Evolutionary conservation across 2,113 vertebrate genomes (phyloP).

Genomic region (Trichechus manatus): DNA sequence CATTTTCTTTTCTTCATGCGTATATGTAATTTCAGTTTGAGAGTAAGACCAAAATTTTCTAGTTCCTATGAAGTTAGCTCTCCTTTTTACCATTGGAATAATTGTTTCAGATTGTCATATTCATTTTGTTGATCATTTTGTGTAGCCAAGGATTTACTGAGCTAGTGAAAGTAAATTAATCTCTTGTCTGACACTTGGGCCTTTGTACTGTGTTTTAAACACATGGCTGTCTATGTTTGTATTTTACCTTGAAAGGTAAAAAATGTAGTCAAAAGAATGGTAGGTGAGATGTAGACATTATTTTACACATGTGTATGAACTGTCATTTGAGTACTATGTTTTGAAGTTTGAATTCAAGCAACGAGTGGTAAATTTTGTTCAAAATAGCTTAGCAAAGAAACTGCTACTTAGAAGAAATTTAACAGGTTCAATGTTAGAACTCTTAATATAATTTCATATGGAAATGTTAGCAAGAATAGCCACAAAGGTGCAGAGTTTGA

Average conservation of each 20-base stretch:
- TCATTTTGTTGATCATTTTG: background rate
- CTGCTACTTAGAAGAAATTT: background rate
- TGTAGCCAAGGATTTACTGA: background rate
- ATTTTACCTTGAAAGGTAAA: background rate
- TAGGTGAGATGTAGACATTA: background rate
- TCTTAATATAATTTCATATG: constrained; percentile 8
- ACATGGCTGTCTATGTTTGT: background rate
- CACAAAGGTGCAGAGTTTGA: background rate
- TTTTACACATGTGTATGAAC: background rate
- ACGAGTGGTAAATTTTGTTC: background rate
- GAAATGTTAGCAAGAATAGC: background rate
- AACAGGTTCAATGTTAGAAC: background rate
- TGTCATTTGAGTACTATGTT: background rate
- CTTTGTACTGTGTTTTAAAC: background rate
- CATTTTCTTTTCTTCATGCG: background rate
- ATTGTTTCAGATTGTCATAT: constrained; percentile 13
- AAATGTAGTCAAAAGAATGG: background rate
- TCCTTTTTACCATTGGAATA: background rate
- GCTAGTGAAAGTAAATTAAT: constrained; percentile 14
- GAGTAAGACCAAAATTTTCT: background rate
- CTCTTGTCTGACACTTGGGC: background rate
- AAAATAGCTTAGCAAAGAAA: background rate
- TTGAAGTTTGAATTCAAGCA: constrained; percentile 34
- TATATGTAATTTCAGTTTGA: constrained; percentile 22
- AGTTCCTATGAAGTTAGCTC: background rate